Evolutionary conservation across 1,140 invertebrate genomes (phyloP).

Genomic region (Cotesia typhae): DNA sequence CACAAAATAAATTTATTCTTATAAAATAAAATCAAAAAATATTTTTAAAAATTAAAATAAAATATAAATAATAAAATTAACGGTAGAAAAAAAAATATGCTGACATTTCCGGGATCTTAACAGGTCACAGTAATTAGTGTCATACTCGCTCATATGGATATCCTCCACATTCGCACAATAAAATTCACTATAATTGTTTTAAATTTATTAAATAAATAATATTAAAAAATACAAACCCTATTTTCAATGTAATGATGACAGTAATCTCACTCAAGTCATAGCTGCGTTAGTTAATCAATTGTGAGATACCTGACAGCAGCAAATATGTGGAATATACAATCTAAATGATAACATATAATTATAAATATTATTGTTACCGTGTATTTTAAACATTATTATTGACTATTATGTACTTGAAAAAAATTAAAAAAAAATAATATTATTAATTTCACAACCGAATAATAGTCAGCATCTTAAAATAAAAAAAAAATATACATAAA

Average conservation of each 20-base stretch:
- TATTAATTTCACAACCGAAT: background rate
- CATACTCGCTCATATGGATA: constrained; percentile 26
- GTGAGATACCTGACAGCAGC: no score
- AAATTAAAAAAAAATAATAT: background rate
- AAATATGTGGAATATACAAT: no score
- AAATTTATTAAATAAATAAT: background rate
- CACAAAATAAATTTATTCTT: background rate
- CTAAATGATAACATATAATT: no score
- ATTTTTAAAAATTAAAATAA: background rate
- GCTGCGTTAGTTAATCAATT: background rate
- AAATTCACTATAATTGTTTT: background rate
- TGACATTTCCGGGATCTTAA: constrained; percentile 19
- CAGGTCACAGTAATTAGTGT: constrained; percentile 27
- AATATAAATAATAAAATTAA: background rate
- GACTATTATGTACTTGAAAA: background rate
- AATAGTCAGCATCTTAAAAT: background rate
- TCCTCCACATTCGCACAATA: constrained; percentile 7
- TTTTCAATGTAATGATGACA: no score
- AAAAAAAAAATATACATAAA: background rate
- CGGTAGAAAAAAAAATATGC: background rate
- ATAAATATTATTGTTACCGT: no score
- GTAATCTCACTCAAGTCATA: no score
- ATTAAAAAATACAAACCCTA: no score
- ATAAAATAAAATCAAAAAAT: background rate
- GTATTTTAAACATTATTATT: background rate